Evolutionary conservation across 1,140 invertebrate species (phyloP), one percentile per base, ranked within the genome.

Genomic region (Zophobas morio): DNA sequence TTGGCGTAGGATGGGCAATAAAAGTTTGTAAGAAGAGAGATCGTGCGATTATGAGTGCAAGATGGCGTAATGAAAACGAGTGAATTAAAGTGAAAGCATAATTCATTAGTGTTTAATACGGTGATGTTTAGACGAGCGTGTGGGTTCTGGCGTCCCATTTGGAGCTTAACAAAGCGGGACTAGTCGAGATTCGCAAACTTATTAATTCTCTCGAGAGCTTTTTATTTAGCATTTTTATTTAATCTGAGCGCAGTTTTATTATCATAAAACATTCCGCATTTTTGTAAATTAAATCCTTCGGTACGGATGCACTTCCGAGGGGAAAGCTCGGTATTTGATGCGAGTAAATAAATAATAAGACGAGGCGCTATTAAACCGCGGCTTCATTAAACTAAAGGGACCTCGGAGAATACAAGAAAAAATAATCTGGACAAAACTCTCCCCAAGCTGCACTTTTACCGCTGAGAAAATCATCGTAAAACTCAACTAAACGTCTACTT

Each of bases 211-310:
- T 49, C 37, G 83, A 80, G 82, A 82, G 80, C 80, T 78, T 83
- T 84, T 83, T 81, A 83, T 83, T 84, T 82, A 83, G 81, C 83
- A 84, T 84, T 84, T 84, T 84, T 84, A 84, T 84, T 84, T 82
- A 84, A 84, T 84, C 81, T 82, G 82, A 84, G 79, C 82, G 82
- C 79, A 76, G 80, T 84, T 84, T 84, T 84, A 84, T 84, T 83
- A 84, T 82, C 82, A 83, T 80, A 82, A 82, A 84, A 84, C 82
- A 84, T 82, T 84, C 81, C 82, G 80, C 82, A 83, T 83, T 84
- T 84, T 84, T 84, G 80, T 84, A 81, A 83, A 83, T 84, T 82
- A 83, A 84, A 84, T 82, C 83, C 81, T 84, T 82, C 77, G 53
- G 56, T 74, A 77, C 3, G 60, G 39, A 54, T 57, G 78, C 40